These are phyloP conservation scores for Menidia menidia DNA, from an alignment of 2,797 vertebrate genomes.

Conservation along the genomic window DNA sequence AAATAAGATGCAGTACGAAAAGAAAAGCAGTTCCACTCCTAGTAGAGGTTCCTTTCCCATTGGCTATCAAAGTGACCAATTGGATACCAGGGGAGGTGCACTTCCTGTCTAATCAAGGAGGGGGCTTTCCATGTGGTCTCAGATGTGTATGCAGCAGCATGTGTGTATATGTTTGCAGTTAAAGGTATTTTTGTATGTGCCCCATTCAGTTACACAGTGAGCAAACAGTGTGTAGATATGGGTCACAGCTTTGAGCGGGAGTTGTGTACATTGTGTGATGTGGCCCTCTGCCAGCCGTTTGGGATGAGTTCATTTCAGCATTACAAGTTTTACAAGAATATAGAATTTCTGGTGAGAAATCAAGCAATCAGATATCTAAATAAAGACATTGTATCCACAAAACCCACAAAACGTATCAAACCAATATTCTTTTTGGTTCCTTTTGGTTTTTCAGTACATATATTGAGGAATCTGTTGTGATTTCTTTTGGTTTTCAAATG, in stretches of 20 bases:
- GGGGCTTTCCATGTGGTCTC: conserved; percentile 40
- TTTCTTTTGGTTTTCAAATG: background rate
- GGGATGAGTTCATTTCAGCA: conserved; percentile 42
- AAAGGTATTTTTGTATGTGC: conserved; percentile 1
- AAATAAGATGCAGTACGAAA: conserved; percentile 48
- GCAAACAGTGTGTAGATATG: background rate
- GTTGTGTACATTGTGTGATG: conserved; percentile 42
- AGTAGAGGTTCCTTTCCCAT: conserved; percentile 41
- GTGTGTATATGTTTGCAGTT: conserved; percentile 24
- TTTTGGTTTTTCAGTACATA: background rate
- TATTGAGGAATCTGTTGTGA: background rate
- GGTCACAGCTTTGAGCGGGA: conserved; percentile 7
- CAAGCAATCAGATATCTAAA: conserved; percentile 26
- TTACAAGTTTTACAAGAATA: conserved; percentile 37
- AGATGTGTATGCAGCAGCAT: conserved; percentile 6
- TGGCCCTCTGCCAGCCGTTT: conserved; percentile 21
- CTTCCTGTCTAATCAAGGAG: conserved; percentile 61
- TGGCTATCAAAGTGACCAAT: conserved; percentile 63
- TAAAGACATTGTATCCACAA: conserved; percentile 1
- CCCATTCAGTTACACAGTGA: background rate
- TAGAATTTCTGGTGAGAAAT: conserved; percentile 23
- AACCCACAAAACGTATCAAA: background rate
- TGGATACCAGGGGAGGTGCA: conserved; percentile 65
- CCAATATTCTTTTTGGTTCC: background rate
- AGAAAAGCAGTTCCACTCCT: conserved; percentile 59